Evolutionary conservation across 2,797 vertebrate species (phyloP), one percentile per base, ranked within the genome.

Genomic region (Erpetoichthys calabaricus): DNA sequence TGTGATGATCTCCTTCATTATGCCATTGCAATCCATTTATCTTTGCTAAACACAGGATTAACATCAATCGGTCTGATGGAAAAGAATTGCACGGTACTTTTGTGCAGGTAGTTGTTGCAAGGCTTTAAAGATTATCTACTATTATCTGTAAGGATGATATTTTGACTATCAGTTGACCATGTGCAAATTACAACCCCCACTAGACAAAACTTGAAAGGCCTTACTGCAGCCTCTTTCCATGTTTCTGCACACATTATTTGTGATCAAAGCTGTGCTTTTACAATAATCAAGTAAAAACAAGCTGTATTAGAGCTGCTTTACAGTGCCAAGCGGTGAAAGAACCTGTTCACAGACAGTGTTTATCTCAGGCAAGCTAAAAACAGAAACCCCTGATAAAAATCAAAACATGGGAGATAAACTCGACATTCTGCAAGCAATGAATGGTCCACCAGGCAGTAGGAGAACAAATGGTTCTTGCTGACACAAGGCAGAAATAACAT

Each of bases 251-350:
- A 55, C 45, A 55, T 60, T 58, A 60, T 9, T 51, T 60, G 58
- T 45, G 68, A 73, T 69, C 71, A 69, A 70, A 73, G 62, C 47
- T 56, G 41, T 3, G 53, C n/a, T 7, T 47, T 47, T 53, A 55
- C 10, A 61, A 47, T 25, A 57, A 64, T 64, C 56, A 55, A 60
- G 61, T 58, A 60, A 60, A 63, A 69, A 64, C 67, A 63, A 56
- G 62, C 57, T 50, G 44, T 55, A 52, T 55, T 6, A 56, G 9
- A 41, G 57, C 58, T 44, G 4, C 42, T 44, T 8, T 9, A 4
- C 47, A 46, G 49, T 44, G 62, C 55, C 53, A 52, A 51, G 44
- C 44, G 8, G 46, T 59, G 65, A 62, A 60, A 62, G 51, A 47
- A 57, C 43, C 60, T 60, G 60, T 69, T 59, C 42, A 41, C 57